Percentiles rank a stretch among this genome's conserved stretches.
phyloP scores from a whole-genome alignment of 2,113 vertebrate genomes.

The Clinocottus analis region DNA sequence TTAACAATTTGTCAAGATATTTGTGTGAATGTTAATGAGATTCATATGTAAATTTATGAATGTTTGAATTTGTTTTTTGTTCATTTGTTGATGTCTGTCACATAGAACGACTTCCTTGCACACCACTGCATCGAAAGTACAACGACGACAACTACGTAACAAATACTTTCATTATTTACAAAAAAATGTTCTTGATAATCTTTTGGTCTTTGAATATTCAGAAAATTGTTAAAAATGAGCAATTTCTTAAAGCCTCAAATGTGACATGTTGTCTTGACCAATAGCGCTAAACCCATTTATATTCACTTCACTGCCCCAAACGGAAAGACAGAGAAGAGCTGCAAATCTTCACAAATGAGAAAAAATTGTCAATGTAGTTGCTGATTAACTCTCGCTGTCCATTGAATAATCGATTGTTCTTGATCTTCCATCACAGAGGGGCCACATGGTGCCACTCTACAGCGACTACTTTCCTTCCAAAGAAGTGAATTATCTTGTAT shows the following conservation, averaged over 20 bases:
- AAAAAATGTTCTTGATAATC: background rate
- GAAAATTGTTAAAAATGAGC: background rate
- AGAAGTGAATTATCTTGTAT: background rate
- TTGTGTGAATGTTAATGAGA: constrained; percentile 16
- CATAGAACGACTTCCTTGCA: background rate
- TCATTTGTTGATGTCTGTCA: background rate
- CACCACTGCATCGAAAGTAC: background rate
- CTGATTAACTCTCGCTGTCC: background rate
- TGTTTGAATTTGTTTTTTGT: background rate
- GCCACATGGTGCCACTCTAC: background rate
- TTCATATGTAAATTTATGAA: constrained; percentile 4
- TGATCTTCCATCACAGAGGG: background rate
- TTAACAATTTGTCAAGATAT: background rate
- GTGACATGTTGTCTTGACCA: background rate
- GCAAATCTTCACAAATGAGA: background rate
- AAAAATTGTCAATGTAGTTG: background rate
- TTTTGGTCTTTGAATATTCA: background rate
- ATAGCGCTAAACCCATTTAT: no score
- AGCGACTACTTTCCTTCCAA: background rate
- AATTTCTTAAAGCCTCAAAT: background rate
- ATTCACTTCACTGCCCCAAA: background rate
- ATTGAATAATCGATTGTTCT: background rate
- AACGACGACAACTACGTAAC: background rate
- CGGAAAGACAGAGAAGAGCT: background rate
- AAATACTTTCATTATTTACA: background rate